Base-by-base conservation (phyloP, 2,888 invertebrate species). In the Gymnocheta viridis region DNA sequence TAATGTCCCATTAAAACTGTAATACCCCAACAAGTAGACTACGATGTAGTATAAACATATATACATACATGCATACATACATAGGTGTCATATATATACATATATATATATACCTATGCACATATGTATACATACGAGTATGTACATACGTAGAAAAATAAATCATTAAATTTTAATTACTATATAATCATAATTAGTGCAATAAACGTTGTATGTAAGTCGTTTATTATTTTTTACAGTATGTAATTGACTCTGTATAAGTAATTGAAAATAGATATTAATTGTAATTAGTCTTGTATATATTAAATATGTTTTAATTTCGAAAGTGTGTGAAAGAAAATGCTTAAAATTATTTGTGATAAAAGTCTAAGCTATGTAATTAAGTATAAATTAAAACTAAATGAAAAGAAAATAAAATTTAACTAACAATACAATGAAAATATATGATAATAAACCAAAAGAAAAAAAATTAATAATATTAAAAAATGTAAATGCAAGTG, bases 261-360 rank as follows among this genome's bases (percentile, higher is more conserved):
- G 35, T 64, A 72, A 69, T 41, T 82, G 49, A 74, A 76, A 67
- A 22, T 72, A 69, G 19, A 70, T 56, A 70, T 78, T 70, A 70
- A 51, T 67, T 80, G 76, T 80, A 82, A 82, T 74, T 78, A 64
- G 62, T 51, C 35, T 47, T 82, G 77, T 77, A 77, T 51, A 77
- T 77, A 82, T 14, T 60, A 62, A 27, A 80, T 82, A 62, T 72
- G 47, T 82, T 76, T 66, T 22, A 35, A 14, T 62, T 51, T 69
- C 58, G 54, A 66, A 58, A 78, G 54, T 76, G 74, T 82, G 76
- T 86, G 82, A 78, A 81, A 70, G 67, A 81, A 85, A 86, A 86
- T 85, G 84, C 85, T 85, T 87, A 84, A 82, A 86, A 86, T 87
- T 85, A 85, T 86, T 87, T 87, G 87, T 87, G 87, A 87, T 87